Conservation (phyloP, 2,797 vertebrate genomes). For the Artibeus lituratus region DNA sequence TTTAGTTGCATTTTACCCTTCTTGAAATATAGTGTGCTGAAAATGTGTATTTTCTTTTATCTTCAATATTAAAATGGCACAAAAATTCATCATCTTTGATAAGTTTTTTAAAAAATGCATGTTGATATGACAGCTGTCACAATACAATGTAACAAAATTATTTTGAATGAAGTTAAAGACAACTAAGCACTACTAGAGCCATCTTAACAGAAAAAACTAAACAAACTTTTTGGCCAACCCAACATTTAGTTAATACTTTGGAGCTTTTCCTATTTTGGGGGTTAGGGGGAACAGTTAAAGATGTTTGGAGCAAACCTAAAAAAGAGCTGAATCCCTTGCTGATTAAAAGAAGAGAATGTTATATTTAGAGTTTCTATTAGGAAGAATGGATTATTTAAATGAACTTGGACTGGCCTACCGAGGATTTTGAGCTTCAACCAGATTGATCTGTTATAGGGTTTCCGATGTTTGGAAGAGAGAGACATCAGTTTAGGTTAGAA, state of each 20-base stretch:
- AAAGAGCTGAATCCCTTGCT: not conserved
- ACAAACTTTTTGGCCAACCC: not conserved
- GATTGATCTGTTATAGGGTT: not conserved
- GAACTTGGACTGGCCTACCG: not conserved
- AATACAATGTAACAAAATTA: not conserved
- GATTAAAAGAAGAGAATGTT: not conserved
- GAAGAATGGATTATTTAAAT: conserved; percentile 12
- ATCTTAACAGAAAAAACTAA: not conserved
- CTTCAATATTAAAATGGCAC: not conserved
- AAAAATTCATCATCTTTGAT: not conserved
- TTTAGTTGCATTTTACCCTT: not conserved
- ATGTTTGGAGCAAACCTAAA: not conserved
- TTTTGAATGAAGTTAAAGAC: not conserved
- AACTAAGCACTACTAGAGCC: not conserved
- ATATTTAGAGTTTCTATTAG: not conserved
- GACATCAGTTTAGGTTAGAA: not conserved
- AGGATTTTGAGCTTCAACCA: not conserved
- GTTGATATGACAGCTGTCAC: not conserved
- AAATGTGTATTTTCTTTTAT: not conserved
- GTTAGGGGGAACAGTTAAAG: not conserved
- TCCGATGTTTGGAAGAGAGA: not conserved
- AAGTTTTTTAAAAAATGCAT: not conserved
- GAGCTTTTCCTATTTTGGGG: not conserved
- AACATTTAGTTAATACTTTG: not conserved
- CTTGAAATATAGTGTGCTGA: not conserved